Evolutionary conservation across 1,140 invertebrate genomes (phyloP).

Genomic region (Maniola jurtina): DNA sequence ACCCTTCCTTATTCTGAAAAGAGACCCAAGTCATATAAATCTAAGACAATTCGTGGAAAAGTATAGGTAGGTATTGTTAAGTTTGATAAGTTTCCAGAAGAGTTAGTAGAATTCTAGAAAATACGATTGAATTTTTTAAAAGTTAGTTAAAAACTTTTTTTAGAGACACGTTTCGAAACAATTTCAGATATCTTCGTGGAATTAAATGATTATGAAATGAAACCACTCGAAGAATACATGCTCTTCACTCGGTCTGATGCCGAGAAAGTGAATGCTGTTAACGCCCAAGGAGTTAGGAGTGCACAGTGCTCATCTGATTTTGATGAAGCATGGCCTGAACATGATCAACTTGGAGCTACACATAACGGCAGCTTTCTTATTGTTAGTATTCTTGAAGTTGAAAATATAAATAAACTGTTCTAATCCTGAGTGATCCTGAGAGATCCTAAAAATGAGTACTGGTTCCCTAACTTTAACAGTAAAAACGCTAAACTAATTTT

Average conservation of each 20-base stretch:
- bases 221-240: constrained; percentile 93
- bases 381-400: constrained; percentile 38
- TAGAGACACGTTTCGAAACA: no score
- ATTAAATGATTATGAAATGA: constrained; percentile 89
- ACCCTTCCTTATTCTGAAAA: no score
- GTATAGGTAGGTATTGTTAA: no score
- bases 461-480: no score
- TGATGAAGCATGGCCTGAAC: constrained; percentile 76
- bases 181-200: constrained; percentile 87
- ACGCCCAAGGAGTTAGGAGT: constrained; percentile 89
- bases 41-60: no score
- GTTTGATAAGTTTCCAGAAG: no score
- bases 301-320: constrained; percentile 89
- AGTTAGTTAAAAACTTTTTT: no score
- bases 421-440: no score
- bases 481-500: no score
- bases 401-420: not conserved
- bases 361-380: constrained; percentile 73
- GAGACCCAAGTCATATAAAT: no score
- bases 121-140: not conserved
- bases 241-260: constrained; percentile 88
- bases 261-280: constrained; percentile 89
- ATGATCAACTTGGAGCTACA: constrained; percentile 52
- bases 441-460: no score
- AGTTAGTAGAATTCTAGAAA: no score